These are phyloP conservation scores for Danaus melanippus DNA, from an alignment of 1,140 invertebrate species.

Conservation along the genomic window DNA sequence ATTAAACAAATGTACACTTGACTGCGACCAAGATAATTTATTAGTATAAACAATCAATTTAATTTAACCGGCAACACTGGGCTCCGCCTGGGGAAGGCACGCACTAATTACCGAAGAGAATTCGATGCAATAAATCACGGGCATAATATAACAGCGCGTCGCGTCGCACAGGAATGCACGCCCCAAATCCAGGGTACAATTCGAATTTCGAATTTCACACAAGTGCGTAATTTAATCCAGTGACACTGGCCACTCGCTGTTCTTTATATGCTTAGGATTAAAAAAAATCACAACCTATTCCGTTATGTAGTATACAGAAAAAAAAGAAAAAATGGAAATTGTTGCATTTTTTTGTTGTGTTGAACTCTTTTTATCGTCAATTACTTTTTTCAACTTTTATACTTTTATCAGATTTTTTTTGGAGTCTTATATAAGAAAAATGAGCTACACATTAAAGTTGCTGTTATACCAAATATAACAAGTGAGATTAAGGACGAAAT, in stretches of 20 bases:
- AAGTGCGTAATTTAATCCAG: constrained; percentile 17
- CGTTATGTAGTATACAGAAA: no score
- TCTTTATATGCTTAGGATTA: not conserved
- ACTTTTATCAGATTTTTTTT: no score
- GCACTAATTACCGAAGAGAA: constrained; percentile 68
- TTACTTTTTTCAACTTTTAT: no score
- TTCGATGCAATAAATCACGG: constrained; percentile 69
- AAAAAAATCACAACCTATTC: no score
- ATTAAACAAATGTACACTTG: no score
- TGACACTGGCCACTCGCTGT: constrained; percentile 16
- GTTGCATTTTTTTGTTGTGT: no score
- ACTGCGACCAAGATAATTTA: not conserved
- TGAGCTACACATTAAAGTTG: no score
- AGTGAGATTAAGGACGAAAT: no score
- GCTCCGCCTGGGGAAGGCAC: constrained; percentile 35
- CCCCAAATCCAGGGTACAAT: constrained; percentile 43
- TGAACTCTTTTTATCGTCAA: no score
- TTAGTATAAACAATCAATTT: constrained; percentile 10
- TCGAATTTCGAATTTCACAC: constrained; percentile 28
- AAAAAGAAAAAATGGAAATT: no score
- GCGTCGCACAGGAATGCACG: constrained; percentile 53
- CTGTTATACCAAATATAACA: no score
- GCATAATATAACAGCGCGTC: constrained; percentile 57
- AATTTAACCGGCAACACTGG: constrained; percentile 11
- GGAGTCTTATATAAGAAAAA: no score